A percentile compares a stretch with the other conserved stretches of the same genome.
These are phyloP conservation scores for Archivesica marissinica DNA, from an alignment of 1,140 invertebrate genomes.

Conservation along the genomic window DNA sequence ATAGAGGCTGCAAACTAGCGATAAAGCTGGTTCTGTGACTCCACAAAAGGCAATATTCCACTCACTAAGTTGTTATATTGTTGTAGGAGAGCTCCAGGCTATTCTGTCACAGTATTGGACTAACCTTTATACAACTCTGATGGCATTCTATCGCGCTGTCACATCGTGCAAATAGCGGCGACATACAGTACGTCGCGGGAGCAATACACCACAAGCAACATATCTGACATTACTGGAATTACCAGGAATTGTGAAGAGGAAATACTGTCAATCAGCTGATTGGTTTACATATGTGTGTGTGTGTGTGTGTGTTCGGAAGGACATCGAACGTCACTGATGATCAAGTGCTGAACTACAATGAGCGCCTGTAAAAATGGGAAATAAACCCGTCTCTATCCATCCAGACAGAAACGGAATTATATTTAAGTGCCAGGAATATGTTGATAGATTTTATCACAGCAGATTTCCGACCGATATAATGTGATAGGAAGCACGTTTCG, in stretches of 20 bases:
- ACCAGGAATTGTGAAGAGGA: not conserved
- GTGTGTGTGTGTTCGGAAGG: no score
- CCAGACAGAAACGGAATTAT: not conserved
- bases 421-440: not conserved
- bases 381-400: not conserved
- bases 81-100: not conserved
- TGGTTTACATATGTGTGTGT: no score
- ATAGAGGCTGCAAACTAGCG: not conserved
- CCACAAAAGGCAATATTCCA: not conserved
- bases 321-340: not conserved
- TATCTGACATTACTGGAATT: not conserved
- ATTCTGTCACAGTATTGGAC: constrained; percentile 1
- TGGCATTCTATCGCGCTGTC: not conserved
- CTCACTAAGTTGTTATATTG: not conserved
- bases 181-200: not conserved
- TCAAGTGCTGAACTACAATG: not conserved
- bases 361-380: not conserved
- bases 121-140: not conserved
- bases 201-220: not conserved
- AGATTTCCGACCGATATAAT: not conserved
- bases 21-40: not conserved
- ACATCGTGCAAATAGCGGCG: not conserved
- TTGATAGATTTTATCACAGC: not conserved
- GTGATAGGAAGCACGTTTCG: not conserved
- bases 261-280: no score